Base-by-base conservation (phyloP, 1,140 invertebrate genomes). In the Wasmannia auropunctata region DNA sequence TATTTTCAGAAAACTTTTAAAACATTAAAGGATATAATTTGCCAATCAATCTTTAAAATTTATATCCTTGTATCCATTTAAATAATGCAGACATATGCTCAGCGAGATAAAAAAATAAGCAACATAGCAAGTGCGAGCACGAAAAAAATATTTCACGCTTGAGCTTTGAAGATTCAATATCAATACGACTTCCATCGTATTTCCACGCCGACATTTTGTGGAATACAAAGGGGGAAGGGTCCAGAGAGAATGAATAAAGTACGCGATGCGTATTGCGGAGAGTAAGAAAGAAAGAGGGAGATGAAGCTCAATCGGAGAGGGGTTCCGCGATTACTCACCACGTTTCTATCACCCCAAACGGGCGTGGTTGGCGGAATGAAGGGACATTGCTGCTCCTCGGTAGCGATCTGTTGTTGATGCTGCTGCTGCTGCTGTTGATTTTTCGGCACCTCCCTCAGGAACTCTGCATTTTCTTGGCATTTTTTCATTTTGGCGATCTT, bases 1-100 rank as follows among this genome's bases (percentile, higher is more conserved):
- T n/a, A 31, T 62, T 19, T 62, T 34, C 0, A n/a, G 1, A n/a
- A 31, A 62, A 31, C 28, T 62, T 14, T 6, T 62, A 63, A 63
- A 63, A 0, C 0, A 37, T 65, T 37, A 65, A 37, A 22, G 22
- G 2, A 99, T 98, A 93, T 25, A 60, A 76, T 58, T 58, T n/a
- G 16, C 6, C 3, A n/a, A 40, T 75, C 16, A 25, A 40, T 8
- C 37, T 16, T 40, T 16, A 56, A 25, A 40, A 70, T 14, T 22
- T 54, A n/a, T 3, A 7, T 72, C 5, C 0, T 54, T 70, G 5
- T 51, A 19, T 34, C 7, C 34, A n/a, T 31, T n/a, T 51, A 25
- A 31, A 14, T 49, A 34, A 51, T 6, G 43, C 8, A 54, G 19
- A n/a, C 8, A 22, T 72, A 19, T 25, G 54, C n/a, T 54, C n/a